phyloP scores from a whole-genome alignment of 2,797 vertebrate genomes.

The Onychomys torridus region DNA sequence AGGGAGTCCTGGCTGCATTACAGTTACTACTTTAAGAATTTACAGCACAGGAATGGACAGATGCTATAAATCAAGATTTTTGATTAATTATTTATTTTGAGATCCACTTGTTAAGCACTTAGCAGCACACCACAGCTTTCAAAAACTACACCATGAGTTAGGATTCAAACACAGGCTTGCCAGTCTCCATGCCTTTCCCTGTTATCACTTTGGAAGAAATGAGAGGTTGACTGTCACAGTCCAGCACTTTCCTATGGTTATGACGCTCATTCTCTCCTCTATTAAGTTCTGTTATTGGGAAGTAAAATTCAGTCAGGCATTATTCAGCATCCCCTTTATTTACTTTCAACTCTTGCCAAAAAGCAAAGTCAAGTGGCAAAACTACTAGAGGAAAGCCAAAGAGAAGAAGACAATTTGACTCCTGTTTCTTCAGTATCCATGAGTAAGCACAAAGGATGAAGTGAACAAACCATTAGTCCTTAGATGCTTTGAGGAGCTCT shows the following conservation, averaged over 20 bases:
- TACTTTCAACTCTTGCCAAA: conserved; percentile 57
- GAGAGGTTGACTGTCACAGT: not conserved
- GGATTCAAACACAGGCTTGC: not conserved
- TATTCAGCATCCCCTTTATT: conserved; percentile 52
- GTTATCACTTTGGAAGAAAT: not conserved
- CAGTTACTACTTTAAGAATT: conserved; percentile 46
- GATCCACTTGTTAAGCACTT: not conserved
- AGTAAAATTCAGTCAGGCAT: conserved; percentile 45
- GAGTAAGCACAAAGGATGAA: conserved; percentile 63
- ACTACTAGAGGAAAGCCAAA: conserved; percentile 63
- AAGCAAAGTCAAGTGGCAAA: conserved; percentile 58
- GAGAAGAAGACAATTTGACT: conserved; percentile 60
- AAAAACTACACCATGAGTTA: not conserved
- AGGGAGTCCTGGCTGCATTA: not conserved
- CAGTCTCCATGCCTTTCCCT: not conserved
- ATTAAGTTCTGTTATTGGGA: conserved; percentile 44
- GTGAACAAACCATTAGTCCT: conserved; percentile 50
- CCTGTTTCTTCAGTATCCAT: conserved; percentile 28
- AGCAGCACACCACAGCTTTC: not conserved
- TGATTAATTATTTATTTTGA: not conserved
- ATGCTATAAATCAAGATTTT: not conserved
- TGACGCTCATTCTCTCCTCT: not conserved
- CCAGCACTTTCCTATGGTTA: not conserved
- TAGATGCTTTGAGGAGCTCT: conserved; percentile 47
- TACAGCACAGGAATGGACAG: not conserved